These are phyloP conservation scores for Dryococelus australis DNA, from an alignment of 2,888 invertebrate genomes.

Conservation along the genomic window DNA sequence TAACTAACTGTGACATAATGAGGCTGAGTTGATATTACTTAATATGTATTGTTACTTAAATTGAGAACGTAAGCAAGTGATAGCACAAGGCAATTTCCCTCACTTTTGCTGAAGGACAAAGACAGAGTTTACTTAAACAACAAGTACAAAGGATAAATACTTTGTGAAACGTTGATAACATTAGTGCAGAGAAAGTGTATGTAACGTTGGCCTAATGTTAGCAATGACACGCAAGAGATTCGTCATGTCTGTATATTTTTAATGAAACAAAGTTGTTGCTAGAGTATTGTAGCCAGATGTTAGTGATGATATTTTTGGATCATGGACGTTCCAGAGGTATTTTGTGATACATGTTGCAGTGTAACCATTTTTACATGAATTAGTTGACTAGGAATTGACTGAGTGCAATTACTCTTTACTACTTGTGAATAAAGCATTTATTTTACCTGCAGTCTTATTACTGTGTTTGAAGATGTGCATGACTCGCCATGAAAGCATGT, in stretches of 20 bases:
- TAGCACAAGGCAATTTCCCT: neutral
- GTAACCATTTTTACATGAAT: neutral
- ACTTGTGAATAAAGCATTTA: neutral
- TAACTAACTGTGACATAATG: slow-evolving; percentile 16
- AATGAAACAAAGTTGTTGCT: neutral
- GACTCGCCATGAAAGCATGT: no score
- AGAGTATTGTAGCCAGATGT: neutral
- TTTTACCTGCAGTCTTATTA: neutral
- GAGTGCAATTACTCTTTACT: neutral
- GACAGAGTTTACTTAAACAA: neutral
- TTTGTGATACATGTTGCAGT: neutral
- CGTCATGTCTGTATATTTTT: neutral
- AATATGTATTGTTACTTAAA: neutral
- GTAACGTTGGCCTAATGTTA: neutral
- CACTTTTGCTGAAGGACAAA: neutral
- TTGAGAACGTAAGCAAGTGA: neutral
- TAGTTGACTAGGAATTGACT: neutral
- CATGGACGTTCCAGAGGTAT: neutral
- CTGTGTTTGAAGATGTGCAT: no score
- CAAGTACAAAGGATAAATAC: neutral
- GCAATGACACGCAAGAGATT: neutral
- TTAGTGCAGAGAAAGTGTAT: neutral
- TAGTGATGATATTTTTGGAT: neutral
- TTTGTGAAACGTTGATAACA: neutral
- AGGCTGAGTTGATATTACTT: slow-evolving; percentile 1